Base-by-base conservation (phyloP, 2,888 invertebrate species). In the Trachelus troglodyta region DNA sequence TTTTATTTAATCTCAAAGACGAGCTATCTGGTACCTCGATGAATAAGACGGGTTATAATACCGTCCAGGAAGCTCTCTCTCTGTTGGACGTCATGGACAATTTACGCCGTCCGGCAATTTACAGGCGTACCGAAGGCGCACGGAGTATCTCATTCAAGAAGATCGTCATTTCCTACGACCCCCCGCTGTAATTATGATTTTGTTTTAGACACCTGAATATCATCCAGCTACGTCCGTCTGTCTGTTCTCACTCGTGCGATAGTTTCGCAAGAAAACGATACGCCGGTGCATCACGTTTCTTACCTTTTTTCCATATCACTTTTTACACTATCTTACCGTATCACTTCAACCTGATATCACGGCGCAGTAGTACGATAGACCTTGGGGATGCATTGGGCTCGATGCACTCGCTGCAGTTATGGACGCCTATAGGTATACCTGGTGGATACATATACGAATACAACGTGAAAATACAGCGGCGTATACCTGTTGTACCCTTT, bases 161-260 rank as follows among this genome's bases (percentile, higher is more conserved):
- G 23, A 56, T 31, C 71, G 12, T 23, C n/a, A 12, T 34, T 74
- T 74, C 35, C 74, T 74, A 12, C n/a, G 56, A 23, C 56, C 23
- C 35, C 37, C 12, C 23, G 35, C 6, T 74, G 35, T 23, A 74
- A 74, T 74, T 74, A 74, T 35, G 74, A 74, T 74, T 23, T 74
- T 74, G 35, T 74, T 74, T 74, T 34, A 74, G 74, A 74, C 34
- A 74, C 9, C 34, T 30, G 34, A 34, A 34, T 34, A 71, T n/a
- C 35, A 23, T 34, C 35, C 34, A 9, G 35, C 71, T 1, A 23
- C 69, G 6, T 30, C 71, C 30, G 12, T 71, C 12, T 30, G 34
- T 71, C 35, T 34, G 33, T 23, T 34, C 74, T 74, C 74, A 30
- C 37, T 35, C 35, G 35, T 0, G 9, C 56, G 2, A 56, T 56